Evolutionary conservation across 2,797 vertebrate species (phyloP).

Genomic region (Manis crassicaudata): DNA sequence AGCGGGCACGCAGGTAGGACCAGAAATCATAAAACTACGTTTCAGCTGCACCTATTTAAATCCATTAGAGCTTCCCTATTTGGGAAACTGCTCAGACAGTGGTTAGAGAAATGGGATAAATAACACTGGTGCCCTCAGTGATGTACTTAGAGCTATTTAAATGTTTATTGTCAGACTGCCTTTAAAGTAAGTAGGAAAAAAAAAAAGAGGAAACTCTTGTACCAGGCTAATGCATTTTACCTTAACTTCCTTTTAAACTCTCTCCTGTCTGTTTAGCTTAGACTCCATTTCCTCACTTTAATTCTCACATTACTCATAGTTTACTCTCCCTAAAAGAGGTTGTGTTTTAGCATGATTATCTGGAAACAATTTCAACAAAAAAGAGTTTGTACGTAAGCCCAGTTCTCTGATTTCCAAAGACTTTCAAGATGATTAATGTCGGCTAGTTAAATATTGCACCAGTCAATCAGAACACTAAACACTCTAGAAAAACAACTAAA

Average conservation of each 20-base stretch:
- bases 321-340: constrained; percentile 49
- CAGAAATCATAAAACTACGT: neutral
- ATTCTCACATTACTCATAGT: constrained; percentile 29
- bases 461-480: neutral
- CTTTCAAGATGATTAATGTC: constrained; percentile 30
- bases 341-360: neutral
- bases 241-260: constrained; percentile 13
- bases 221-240: neutral
- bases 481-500: neutral
- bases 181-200: constrained; percentile 27
- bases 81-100: constrained; percentile 62
- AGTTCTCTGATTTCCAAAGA: constrained; percentile 3
- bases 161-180: neutral
- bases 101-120: constrained; percentile 47
- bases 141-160: neutral
- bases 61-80: constrained; percentile 28
- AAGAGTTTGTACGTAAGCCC: neutral
- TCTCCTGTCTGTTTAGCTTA: neutral
- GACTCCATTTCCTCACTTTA: constrained; percentile 23
- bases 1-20: neutral
- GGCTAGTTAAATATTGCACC: neutral
- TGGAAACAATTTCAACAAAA: constrained; percentile 40
- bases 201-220: neutral
- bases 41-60: neutral
- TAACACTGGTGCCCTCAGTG: neutral